These are phyloP conservation scores for Poeciliopsis prolifica DNA, from an alignment of 2,113 vertebrate species.

Conservation along the genomic window DNA sequence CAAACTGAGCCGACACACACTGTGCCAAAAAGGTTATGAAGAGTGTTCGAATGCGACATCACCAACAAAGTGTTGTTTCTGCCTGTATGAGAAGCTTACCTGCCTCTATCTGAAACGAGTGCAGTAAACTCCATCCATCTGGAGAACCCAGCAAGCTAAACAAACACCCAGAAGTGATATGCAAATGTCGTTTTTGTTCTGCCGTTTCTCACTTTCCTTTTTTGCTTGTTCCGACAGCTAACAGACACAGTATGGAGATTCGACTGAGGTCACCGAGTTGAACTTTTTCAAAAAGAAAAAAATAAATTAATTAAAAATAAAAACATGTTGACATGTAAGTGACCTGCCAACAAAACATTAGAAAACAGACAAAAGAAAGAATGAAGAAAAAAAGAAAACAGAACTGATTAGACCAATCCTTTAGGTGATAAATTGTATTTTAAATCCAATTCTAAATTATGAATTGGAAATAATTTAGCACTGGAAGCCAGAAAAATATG, in stretches of 20 bases:
- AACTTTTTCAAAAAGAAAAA: conserved; percentile 63
- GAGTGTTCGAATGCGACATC: conserved; percentile 22
- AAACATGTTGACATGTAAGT: conserved; percentile 84
- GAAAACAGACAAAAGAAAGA: conserved; percentile 58
- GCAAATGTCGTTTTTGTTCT: conserved; percentile 32
- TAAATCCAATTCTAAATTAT: too few relatives aligned
- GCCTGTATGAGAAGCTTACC: conserved; percentile 30
- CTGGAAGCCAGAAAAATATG: not conserved
- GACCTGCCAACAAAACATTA: conserved; percentile 87
- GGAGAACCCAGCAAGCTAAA: conserved; percentile 35
- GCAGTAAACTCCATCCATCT: conserved; percentile 53
- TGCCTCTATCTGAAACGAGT: conserved; percentile 33
- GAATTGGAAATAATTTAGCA: conserved; percentile 3
- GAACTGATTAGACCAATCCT: conserved; percentile 90
- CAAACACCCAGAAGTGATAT: conserved; percentile 41
- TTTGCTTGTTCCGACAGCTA: conserved; percentile 28
- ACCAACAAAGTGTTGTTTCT: conserved; percentile 19
- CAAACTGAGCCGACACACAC: conserved; percentile 11
- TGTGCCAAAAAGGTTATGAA: conserved; percentile 28
- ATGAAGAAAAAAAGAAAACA: conserved; percentile 2
- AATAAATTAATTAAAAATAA: conserved; percentile 20
- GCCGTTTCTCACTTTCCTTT: conserved; percentile 14
- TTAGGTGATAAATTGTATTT: conserved; percentile 82
- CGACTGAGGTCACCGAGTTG: conserved; percentile 97
- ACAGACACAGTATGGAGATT: conserved; percentile 99